These are phyloP conservation scores for Eidolon helvum DNA, from an alignment of 2,113 vertebrate genomes.

Conservation along the genomic window DNA sequence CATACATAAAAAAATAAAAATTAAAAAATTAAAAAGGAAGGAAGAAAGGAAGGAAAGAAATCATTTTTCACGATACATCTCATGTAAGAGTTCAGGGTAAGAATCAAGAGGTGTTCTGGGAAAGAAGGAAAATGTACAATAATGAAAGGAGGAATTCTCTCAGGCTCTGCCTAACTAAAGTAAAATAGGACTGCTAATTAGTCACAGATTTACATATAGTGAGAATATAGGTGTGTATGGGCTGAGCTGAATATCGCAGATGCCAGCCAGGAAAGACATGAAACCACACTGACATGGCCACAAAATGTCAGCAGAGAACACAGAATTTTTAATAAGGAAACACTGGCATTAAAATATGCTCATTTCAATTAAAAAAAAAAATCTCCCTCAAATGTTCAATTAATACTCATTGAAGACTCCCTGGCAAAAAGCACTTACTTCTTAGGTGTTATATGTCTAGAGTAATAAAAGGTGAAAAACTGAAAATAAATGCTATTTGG, in stretches of 20 bases:
- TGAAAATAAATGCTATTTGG: neutral
- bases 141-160: neutral
- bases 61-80: neutral
- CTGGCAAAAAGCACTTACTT: neutral
- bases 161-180: neutral
- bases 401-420: neutral
- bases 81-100: neutral
- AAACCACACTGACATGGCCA: neutral
- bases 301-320: neutral
- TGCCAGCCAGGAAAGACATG: too few species aligned
- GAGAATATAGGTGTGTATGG: rapidly evolving
- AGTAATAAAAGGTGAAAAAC: neutral
- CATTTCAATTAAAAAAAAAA: neutral
- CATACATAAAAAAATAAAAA: too few species aligned
- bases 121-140: neutral
- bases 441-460: neutral
- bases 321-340: neutral
- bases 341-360: neutral
- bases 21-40: too few species aligned
- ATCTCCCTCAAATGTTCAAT: neutral
- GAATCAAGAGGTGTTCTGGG: neutral
- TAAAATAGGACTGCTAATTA: neutral
- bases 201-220: neutral
- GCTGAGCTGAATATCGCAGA: neutral
- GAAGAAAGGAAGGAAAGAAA: neutral